Evolutionary conservation across 92 coral and sea anemone species (phyloP).

Genomic region (Montipora capitata): DNA sequence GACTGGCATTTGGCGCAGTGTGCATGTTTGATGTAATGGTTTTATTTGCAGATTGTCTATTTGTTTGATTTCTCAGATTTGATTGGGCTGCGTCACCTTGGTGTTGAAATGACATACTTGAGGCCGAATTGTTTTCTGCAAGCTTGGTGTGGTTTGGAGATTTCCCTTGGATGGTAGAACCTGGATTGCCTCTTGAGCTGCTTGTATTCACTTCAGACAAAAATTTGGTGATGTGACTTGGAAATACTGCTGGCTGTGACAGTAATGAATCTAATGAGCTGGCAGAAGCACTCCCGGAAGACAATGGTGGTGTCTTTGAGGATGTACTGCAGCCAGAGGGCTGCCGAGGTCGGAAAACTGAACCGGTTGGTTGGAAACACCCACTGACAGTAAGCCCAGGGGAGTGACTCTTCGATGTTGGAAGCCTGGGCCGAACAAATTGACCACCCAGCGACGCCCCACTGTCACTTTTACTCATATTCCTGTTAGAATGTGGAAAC

Average conservation of each 20-base stretch:
- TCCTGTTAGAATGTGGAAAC: constrained; percentile 27
- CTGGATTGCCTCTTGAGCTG: background rate
- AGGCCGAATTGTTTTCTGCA: background rate
- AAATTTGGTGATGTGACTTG: constrained; percentile 32
- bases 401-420: constrained; percentile 58
- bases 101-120: background rate
- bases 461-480: constrained; percentile 8
- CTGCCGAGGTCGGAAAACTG: constrained; percentile 87
- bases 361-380: constrained; percentile 86
- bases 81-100: background rate
- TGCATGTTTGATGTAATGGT: background rate
- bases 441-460: constrained; percentile 15
- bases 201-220: background rate
- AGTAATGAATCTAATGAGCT: constrained; percentile 14
- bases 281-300: background rate
- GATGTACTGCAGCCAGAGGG: constrained; percentile 40
- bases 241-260: constrained; percentile 28
- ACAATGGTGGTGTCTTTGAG: background rate
- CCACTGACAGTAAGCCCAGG: constrained; percentile 93
- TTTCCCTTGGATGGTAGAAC: constrained; percentile 2
- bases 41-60: background rate
- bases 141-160: constrained; percentile 1
- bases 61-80: background rate
- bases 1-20: background rate
- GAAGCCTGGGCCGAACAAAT: constrained; percentile 72